Base-by-base conservation (phyloP, 2,888 invertebrate species). In the Cosmia pyralina region DNA sequence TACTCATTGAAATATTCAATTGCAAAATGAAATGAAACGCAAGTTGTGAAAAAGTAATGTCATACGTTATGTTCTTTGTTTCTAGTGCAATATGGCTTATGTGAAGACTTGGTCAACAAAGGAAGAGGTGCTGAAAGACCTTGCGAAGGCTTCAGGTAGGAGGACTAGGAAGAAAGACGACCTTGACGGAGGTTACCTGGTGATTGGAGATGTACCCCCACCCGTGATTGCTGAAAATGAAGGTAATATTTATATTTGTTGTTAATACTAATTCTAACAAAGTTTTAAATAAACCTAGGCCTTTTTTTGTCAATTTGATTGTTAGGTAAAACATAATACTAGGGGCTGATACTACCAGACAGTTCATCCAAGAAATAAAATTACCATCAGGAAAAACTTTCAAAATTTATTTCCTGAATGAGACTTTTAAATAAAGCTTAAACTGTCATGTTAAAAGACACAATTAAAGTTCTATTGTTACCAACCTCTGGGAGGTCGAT, bases 101-200 rank as follows among this genome's bases (percentile, higher is more conserved):
- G 60, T 46, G 4, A 72, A 79, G 55, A 72, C 71, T 57, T 95
- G 94, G 94, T 77, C 75, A 4, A 90, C 92, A 0, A 90, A 89
- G 62, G 88, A 91, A 41, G 93, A 94, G 19, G 89, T 94, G 0
- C 70, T 92, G 5, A 86, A 88, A 10, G 94, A 94, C 60, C 74
- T 95, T 13, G 87, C 87, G 0, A 73, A 77, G 46, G 88, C 89
- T 0, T 89, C 89, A 1, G 93, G 93, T 0, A 82, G 75, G 10
- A 66, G 38, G 15, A 57, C 80, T 0, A 76, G 55, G 0, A 83
- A 57, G 15, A 69, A 41, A 11, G 67, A 79, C 0, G n/a, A 88
- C 17, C 73, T 93, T 22, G 89, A 91, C 10, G 89, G 91, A 28
- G 78, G 82, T 0, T 90, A 72, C 66, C 80, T 92, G 3, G 82